Percentiles rank a stretch among this genome's conserved stretches.
Evolutionary conservation across 2,113 vertebrate species (phyloP).

Genomic region (Pseudolaguvia tuberculata): DNA sequence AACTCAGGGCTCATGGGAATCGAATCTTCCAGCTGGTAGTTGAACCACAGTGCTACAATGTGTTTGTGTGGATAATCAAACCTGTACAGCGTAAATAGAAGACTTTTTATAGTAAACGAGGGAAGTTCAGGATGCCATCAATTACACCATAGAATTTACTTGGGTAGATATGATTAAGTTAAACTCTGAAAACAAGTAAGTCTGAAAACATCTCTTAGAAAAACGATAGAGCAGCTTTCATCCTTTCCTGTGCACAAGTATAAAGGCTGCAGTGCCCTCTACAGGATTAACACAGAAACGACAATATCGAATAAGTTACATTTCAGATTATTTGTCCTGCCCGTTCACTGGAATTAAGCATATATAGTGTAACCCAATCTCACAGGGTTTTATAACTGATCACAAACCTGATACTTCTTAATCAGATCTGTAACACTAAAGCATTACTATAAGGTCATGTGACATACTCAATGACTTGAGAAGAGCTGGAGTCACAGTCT

Average conservation of each 20-base stretch:
- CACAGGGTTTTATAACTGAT: too few species aligned
- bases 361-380: too few species aligned
- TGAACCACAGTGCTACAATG: not conserved
- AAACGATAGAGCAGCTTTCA: conserved; percentile 3
- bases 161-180: conserved; percentile 25
- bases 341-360: not conserved
- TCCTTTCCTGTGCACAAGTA: conserved; percentile 18
- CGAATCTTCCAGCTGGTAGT: too few species aligned
- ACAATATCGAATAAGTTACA: not conserved
- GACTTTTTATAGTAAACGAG: conserved; percentile 30
- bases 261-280: conserved; percentile 46
- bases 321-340: too few species aligned
- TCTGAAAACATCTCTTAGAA: conserved; percentile 23
- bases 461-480: too few species aligned
- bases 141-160: conserved; percentile 14
- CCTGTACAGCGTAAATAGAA: conserved; percentile 11
- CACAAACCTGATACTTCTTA: not conserved
- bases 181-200: conserved; percentile 22
- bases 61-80: conserved; percentile 30
- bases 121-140: conserved; percentile 26
- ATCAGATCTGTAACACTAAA: not conserved
- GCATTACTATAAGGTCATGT: too few species aligned
- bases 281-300: conserved; percentile 6
- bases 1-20: too few species aligned
- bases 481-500: too few species aligned